Conservation (phyloP, 1,140 invertebrate species). For the Metopolophium dirhodum region DNA sequence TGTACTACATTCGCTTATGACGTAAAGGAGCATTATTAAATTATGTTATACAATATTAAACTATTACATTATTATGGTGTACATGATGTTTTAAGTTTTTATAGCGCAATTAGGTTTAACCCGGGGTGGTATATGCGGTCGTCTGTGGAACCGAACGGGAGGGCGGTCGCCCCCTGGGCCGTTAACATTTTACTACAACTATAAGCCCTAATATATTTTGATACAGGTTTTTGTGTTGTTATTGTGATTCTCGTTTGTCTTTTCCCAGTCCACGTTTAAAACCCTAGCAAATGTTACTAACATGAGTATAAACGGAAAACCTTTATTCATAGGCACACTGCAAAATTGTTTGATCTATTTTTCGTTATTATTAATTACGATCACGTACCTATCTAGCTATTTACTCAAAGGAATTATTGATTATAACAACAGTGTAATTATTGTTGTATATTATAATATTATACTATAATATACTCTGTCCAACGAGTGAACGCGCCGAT, state of each 20-base stretch:
- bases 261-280: background rate
- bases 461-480: no score
- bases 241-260: background rate
- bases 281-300: background rate
- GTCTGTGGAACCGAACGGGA: background rate
- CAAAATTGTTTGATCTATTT: background rate
- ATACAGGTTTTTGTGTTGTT: background rate
- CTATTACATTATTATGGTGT: background rate
- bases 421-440: background rate
- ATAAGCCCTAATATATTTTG: slow-evolving; percentile 2
- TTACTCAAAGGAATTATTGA: background rate
- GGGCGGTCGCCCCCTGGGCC: no score
- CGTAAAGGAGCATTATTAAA: background rate
- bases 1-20: background rate
- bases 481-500: background rate
- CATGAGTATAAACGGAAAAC: background rate
- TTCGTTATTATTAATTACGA: background rate
- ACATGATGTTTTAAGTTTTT: background rate
- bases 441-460: no score
- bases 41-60: background rate
- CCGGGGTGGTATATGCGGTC: background rate
- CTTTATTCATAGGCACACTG: background rate
- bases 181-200: slow-evolving; percentile 6
- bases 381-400: background rate
- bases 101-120: background rate